Evolutionary conservation across 1,140 invertebrate species (phyloP).

Genomic region (Schlechtendalia chinensis): DNA sequence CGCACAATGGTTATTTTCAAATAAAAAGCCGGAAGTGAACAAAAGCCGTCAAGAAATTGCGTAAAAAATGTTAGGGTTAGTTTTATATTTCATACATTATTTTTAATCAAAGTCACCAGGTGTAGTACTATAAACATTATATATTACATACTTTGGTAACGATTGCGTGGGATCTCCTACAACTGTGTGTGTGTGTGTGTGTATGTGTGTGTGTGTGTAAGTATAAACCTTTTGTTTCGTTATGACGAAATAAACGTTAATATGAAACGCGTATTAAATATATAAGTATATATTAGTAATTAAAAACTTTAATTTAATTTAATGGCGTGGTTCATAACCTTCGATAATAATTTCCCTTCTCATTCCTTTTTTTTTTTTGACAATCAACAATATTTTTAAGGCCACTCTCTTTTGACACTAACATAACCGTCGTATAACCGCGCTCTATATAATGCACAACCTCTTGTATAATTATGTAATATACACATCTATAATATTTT

Average conservation of each 20-base stretch:
- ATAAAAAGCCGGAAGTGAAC: background rate
- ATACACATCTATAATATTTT: background rate
- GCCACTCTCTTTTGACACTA: background rate
- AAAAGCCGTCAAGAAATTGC: background rate
- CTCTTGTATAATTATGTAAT: too few relatives aligned
- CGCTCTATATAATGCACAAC: too few relatives aligned
- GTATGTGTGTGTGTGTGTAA: background rate
- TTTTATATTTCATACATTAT: background rate
- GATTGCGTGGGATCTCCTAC: background rate
- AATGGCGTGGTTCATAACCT: background rate
- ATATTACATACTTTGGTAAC: background rate
- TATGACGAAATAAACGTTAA: background rate
- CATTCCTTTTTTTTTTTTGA: background rate
- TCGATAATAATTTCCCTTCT: background rate
- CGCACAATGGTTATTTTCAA: background rate
- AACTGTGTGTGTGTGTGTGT: background rate
- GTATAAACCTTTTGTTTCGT: background rate
- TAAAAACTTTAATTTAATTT: background rate
- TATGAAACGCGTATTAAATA: background rate
- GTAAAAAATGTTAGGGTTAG: background rate
- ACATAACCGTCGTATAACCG: too few relatives aligned
- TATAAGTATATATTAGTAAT: background rate
- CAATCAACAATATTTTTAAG: background rate
- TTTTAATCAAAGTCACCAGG: background rate
- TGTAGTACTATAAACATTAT: background rate